Percentiles rank a stretch among this genome's conserved stretches.
These are phyloP conservation scores for Pseudochromis fuscus DNA, from an alignment of 2,797 vertebrate species.

Conservation along the genomic window DNA sequence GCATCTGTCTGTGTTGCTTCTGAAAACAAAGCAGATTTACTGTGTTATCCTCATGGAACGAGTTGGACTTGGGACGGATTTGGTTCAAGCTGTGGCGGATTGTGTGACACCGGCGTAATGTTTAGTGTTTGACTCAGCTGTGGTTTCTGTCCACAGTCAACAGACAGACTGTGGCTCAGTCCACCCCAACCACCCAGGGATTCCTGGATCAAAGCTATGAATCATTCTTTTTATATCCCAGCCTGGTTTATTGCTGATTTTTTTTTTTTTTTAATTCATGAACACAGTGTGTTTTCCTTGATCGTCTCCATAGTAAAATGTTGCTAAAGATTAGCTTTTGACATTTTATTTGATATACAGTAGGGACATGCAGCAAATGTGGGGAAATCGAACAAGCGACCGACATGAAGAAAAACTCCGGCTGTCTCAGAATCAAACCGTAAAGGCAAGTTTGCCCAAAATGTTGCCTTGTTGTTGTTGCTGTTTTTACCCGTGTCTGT, in stretches of 20 bases:
- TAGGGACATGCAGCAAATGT: not conserved
- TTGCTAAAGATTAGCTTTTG: not conserved
- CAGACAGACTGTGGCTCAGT: conserved; percentile 29
- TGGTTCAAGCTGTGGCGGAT: conserved; percentile 8
- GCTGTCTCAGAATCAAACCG: not conserved
- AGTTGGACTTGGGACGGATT: conserved; percentile 15
- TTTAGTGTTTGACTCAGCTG: conserved; percentile 37
- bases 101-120: conserved; percentile 12
- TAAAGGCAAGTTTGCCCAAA: not conserved
- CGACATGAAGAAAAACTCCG: not conserved
- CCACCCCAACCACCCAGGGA: conserved; percentile 46
- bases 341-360: not conserved
- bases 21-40: not conserved
- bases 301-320: conserved; percentile 7
- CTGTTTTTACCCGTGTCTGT: not conserved
- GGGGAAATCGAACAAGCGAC: not conserved
- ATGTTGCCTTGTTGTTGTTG: not conserved
- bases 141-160: conserved; percentile 30
- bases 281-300: conserved; percentile 14
- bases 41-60: not conserved
- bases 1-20: conserved; percentile 9
- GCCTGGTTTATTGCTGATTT: conserved; percentile 17
- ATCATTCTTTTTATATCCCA: conserved; percentile 47
- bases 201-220: conserved; percentile 59
- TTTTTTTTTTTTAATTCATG: conserved; percentile 4